Evolutionary conservation across 2,113 vertebrate species (phyloP).

Genomic region (Ammodytes dubius): DNA sequence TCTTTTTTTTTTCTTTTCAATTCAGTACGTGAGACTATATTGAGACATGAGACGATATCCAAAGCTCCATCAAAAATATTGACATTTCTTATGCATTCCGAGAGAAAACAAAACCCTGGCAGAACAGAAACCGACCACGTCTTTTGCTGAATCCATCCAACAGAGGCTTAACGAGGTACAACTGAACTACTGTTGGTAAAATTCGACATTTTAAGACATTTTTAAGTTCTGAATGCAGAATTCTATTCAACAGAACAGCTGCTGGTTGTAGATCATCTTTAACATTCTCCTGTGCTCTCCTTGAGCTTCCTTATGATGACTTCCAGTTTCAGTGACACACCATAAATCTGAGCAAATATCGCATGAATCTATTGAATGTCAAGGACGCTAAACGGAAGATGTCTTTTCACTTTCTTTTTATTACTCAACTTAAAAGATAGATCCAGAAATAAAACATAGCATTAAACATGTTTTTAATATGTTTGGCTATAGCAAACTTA

Average conservation of each 20-base stretch:
- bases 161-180: background rate
- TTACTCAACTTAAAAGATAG: background rate
- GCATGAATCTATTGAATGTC: background rate
- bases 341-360: background rate
- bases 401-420: background rate
- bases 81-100: background rate
- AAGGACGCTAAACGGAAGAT: background rate
- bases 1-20: background rate
- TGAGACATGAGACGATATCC: slow-evolving; percentile 3
- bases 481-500: background rate
- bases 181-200: background rate
- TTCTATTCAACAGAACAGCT: background rate
- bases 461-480: background rate
- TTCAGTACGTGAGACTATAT: background rate
- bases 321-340: background rate
- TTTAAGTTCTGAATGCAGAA: background rate
- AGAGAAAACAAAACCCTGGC: background rate
- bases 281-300: background rate
- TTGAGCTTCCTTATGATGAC: background rate
- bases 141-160: background rate
- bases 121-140: background rate
- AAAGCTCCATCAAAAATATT: background rate
- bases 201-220: background rate
- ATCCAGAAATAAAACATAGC: background rate
- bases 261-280: background rate